Base-by-base conservation (phyloP, 2,113 vertebrate species). In the Paramisgurnus dabryanus region DNA sequence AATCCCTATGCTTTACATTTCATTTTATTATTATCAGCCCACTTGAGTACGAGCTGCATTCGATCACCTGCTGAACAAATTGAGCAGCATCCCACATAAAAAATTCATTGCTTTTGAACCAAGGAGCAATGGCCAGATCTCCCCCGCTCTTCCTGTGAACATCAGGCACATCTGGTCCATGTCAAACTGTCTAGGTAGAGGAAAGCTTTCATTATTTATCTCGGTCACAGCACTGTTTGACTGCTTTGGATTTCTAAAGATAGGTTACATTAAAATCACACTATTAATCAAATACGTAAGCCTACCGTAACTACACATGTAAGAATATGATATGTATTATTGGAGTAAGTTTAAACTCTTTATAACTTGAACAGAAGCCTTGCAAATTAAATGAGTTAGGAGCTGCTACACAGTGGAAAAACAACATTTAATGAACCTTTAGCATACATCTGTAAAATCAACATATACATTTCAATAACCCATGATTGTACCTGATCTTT, bases 141-240 rank as follows among this genome's bases (percentile, higher is more conserved):
- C 75, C 83, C 77, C 87, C 81, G 34, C 65, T 67, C 53, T 58
- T 18, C 53, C 65, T 81, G 68, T 45, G n/a, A 80, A 84, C 27
- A 70, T 84, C 71, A 58, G 71, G 86, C 87, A 90, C 90, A 91
- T 93, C 89, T 94, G 92, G 89, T 89, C 76, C 83, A 70, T 85
- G 84, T 93, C 89, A 87, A 83, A 73, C 79, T 86, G 84, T 91
- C 88, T 82, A 79, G 87, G 84, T 67, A 67, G 55, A 84, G 82
- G 82, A 85, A 82, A 82, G 80, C 49, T 65, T 76, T 85, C 82
- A 89, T 91, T 86, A 90, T 39, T 92, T 89, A 89, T 86, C 67
- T 76, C 83, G 79, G 78, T 72, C 76, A 67, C 67, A 69, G 67
- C 34, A 50, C 74, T 58, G 41, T 68, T 78, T 47, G 81, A 84